phyloP scores from a whole-genome alignment of 2,113 vertebrate genomes.

The Rhipidura dahli region DNA sequence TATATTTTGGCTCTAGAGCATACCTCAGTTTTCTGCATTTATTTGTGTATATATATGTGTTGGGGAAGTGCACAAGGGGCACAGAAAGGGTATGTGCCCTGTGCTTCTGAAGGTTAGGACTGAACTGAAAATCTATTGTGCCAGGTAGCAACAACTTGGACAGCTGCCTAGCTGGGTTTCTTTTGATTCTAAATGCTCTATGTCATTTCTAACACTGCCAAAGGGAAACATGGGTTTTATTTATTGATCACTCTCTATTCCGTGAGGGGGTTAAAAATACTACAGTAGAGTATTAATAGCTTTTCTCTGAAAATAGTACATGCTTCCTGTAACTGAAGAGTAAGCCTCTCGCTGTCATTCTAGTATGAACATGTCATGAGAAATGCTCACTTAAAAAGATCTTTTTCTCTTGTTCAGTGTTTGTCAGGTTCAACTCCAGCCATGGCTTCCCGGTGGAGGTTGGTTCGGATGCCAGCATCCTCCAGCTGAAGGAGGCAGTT shows the following conservation, averaged over 20 bases:
- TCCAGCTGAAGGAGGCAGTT: slow-evolving; percentile 82
- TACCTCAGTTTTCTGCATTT: background rate
- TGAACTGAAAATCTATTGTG: background rate
- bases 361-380: background rate
- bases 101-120: background rate
- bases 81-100: background rate
- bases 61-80: background rate
- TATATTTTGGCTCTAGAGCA: background rate
- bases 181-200: background rate
- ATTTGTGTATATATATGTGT: background rate
- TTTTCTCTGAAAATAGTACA: background rate
- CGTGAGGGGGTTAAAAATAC: background rate
- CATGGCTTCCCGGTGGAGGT: slow-evolving; percentile 81
- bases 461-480: slow-evolving; percentile 70
- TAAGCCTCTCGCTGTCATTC: background rate
- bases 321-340: background rate
- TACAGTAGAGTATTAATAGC: background rate
- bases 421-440: slow-evolving; percentile 85
- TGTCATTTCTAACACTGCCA: background rate
- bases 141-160: background rate
- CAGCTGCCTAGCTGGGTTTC: background rate
- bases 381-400: background rate
- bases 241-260: background rate
- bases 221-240: background rate
- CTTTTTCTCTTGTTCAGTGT: slow-evolving; percentile 72